phyloP scores from a whole-genome alignment of 2,888 invertebrate species.

The Rhagium mordax region DNA sequence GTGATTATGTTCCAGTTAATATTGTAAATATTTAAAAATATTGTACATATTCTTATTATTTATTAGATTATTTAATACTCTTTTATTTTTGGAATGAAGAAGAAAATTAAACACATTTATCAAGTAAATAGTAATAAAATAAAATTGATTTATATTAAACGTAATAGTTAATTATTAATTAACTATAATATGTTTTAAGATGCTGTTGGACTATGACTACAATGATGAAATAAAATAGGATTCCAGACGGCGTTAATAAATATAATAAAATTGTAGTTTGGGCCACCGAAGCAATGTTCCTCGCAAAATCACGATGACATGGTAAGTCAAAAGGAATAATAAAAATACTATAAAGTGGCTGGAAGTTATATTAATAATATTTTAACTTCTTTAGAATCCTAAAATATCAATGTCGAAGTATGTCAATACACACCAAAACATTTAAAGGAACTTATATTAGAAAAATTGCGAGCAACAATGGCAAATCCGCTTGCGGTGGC shows the following conservation, averaged over 20 bases:
- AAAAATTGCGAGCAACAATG: neutral
- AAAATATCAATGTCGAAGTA: neutral
- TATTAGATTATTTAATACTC: neutral
- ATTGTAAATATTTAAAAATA: too few relatives aligned
- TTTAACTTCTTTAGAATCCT: neutral
- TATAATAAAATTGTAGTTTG: neutral
- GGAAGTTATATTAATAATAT: too few relatives aligned
- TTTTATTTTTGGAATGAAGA: neutral
- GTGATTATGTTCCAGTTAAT: neutral
- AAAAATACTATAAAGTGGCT: neutral
- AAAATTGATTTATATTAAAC: neutral
- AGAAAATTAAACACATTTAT: neutral
- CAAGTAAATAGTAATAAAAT: neutral
- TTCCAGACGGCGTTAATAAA: neutral
- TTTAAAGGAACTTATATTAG: neutral
- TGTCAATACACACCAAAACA: neutral
- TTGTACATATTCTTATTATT: neutral
- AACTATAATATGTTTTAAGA: neutral
- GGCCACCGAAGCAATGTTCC: neutral
- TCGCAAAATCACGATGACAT: neutral
- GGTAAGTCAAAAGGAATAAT: neutral
- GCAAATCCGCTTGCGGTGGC: neutral
- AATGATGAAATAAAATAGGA: constrained; percentile 1
- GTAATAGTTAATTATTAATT: constrained; percentile 1
- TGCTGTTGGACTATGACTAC: neutral